Conservation (phyloP, 2,888 invertebrate species). For the Xylota segnis region DNA sequence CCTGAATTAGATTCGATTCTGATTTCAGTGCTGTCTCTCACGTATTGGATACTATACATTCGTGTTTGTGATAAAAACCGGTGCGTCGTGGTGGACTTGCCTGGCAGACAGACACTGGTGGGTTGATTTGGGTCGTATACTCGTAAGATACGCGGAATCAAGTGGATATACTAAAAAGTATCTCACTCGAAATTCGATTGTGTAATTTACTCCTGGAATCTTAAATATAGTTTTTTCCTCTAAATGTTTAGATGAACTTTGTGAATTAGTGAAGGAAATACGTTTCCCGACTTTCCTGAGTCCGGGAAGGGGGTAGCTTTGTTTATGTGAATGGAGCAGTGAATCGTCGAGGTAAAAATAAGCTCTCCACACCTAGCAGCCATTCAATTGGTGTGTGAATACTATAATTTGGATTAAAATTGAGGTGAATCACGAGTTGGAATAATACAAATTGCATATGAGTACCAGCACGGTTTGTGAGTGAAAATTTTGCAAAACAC, state of each 20-base stretch:
- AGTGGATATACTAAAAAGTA: constrained; percentile 34
- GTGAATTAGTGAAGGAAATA: constrained; percentile 34
- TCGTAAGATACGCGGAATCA: constrained; percentile 29
- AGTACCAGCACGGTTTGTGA: not conserved
- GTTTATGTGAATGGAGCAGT: constrained; percentile 19
- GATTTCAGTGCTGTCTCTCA: constrained; percentile 23
- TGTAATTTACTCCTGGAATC: constrained; percentile 44
- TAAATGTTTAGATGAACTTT: constrained; percentile 39
- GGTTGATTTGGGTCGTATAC: constrained; percentile 59
- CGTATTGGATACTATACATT: constrained; percentile 8
- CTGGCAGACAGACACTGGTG: constrained; percentile 59
- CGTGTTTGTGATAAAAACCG: constrained; percentile 29
- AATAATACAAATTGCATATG: not conserved
- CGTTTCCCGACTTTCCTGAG: not conserved
- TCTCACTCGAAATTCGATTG: constrained; percentile 58
- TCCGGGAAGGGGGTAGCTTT: constrained; percentile 2
- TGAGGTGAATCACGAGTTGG: constrained; percentile 6
- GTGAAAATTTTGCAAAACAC: constrained; percentile 31
- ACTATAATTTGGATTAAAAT: constrained; percentile 17
- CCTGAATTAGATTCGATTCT: constrained; percentile 50
- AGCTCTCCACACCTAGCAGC: not conserved
- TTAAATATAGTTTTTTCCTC: not conserved
- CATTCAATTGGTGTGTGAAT: not conserved
- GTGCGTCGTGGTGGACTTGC: constrained; percentile 34
- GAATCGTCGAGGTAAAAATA: constrained; percentile 31